Conservation (phyloP, 2,113 vertebrate genomes). For the Glaucomys volans region DNA sequence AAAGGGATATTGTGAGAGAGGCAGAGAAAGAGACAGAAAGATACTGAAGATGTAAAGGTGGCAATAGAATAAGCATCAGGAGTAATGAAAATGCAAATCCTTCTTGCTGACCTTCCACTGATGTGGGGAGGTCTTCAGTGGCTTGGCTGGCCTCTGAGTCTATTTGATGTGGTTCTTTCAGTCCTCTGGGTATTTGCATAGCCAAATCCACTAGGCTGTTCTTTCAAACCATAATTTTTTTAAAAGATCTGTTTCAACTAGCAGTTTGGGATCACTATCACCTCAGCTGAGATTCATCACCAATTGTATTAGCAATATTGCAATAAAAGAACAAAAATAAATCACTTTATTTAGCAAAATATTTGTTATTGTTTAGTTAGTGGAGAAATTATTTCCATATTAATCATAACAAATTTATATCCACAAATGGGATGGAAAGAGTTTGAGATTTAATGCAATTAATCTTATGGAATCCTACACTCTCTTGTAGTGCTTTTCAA, state of each 20-base stretch:
- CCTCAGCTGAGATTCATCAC: background rate
- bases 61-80: background rate
- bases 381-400: background rate
- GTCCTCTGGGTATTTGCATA: constrained; percentile 34
- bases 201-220: background rate
- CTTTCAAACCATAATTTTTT: constrained; percentile 43
- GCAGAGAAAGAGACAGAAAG: background rate
- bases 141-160: background rate
- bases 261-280: background rate
- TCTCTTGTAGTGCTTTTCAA: background rate
- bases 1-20: background rate
- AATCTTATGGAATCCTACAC: background rate
- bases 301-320: background rate
- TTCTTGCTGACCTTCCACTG: background rate
- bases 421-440: background rate
- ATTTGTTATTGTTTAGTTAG: background rate
- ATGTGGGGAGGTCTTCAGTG: constrained; percentile 18
- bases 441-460: background rate
- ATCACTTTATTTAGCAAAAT: background rate
- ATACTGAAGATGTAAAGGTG: background rate
- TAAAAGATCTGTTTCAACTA: constrained; percentile 44
- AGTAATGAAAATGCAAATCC: background rate
- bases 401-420: background rate
- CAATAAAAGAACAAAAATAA: constrained; percentile 13
- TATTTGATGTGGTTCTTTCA: constrained; percentile 50